Evolutionary conservation across 2,797 vertebrate genomes (phyloP).

Genomic region (Muscicapa comitata): DNA sequence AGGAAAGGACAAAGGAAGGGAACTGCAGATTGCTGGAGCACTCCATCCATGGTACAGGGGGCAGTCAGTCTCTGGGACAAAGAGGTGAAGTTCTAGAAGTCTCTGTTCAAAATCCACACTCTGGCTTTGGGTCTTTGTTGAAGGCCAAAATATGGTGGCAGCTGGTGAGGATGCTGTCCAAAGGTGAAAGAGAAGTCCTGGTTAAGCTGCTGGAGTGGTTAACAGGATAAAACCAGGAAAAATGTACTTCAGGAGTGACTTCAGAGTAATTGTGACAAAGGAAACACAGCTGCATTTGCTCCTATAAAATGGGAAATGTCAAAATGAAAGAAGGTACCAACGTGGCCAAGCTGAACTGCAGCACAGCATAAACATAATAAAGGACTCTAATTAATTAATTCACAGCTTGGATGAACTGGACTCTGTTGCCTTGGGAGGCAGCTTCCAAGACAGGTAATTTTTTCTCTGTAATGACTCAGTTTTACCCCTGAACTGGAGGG

Average conservation of each 20-base stretch:
- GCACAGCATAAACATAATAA: neutral
- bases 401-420: neutral
- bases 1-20: neutral
- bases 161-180: neutral
- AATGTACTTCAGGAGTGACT: neutral
- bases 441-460: neutral
- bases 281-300: neutral
- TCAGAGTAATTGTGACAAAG: neutral
- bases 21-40: neutral
- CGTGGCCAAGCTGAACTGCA: neutral
- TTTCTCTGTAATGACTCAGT: neutral
- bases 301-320: neutral
- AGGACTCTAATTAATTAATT: neutral
- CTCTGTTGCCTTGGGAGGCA: neutral
- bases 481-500: neutral
- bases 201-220: neutral
- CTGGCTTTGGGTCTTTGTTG: neutral
- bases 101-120: neutral
- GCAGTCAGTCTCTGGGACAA: neutral
- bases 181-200: neutral
- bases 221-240: neutral
- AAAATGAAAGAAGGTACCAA: neutral
- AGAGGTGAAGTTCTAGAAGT: neutral
- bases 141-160: neutral
- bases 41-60: neutral